Conservation (phyloP, 2,888 invertebrate genomes). For the Luperina testacea region DNA sequence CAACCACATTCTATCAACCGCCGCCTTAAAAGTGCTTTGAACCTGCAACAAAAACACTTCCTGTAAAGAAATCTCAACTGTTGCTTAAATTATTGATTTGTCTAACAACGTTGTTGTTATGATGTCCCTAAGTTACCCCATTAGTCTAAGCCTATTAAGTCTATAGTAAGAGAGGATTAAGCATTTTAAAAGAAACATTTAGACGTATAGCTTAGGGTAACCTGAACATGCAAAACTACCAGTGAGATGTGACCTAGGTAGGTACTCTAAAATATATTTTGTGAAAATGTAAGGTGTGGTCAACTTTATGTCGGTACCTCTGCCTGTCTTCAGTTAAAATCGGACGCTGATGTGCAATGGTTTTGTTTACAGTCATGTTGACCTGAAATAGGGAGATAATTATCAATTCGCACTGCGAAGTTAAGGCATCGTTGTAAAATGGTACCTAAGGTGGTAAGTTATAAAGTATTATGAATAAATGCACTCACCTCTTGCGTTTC, state of each 20-base stretch:
- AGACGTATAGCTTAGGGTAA: not conserved
- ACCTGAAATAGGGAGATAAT: conserved; percentile 39
- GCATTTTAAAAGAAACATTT: not conserved
- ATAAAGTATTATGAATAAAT: not conserved
- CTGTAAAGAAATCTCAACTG: not conserved
- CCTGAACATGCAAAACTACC: not conserved
- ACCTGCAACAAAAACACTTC: conserved; percentile 84
- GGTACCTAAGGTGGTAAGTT: not conserved
- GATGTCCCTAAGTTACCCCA: not conserved
- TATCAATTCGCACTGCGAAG: not conserved
- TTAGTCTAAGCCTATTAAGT: not conserved
- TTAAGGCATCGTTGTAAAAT: not conserved
- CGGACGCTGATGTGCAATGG: conserved; percentile 88
- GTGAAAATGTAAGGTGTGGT: not conserved
- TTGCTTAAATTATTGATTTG: not conserved
- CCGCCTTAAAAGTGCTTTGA: conserved; percentile 94
- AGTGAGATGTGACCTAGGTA: not conserved
- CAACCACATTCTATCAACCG: conserved; percentile 97
- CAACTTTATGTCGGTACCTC: conserved; percentile 73
- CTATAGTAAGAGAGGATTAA: not conserved
- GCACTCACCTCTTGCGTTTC: conserved; percentile 14
- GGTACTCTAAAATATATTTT: not conserved
- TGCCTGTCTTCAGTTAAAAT: conserved; percentile 88
- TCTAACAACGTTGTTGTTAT: not conserved
- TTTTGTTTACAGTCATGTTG: conserved; percentile 86